phyloP scores from a whole-genome alignment of 2,797 vertebrate species.

The Cyclopterus lumpus region DNA sequence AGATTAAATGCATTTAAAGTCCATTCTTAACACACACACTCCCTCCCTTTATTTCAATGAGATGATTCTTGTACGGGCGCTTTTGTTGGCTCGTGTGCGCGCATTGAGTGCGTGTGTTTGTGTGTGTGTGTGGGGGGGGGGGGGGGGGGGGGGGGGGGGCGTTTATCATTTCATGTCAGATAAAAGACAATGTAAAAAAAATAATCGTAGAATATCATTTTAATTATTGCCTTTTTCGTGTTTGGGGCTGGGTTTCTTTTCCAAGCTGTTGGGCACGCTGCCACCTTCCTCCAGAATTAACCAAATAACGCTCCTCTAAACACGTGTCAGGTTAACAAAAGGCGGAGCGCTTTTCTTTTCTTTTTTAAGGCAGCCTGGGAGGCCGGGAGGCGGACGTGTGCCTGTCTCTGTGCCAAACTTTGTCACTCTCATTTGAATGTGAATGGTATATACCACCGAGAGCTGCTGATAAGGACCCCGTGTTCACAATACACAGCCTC shows the following conservation, averaged over 20 bases:
- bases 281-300: constrained; percentile 77
- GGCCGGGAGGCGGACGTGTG: constrained; percentile 72
- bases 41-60: constrained; percentile 50
- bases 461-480: constrained; percentile 74
- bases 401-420: constrained; percentile 82
- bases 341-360: constrained; percentile 58
- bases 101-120: not conserved
- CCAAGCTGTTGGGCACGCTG: constrained; percentile 61
- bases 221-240: constrained; percentile 11
- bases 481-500: constrained; percentile 73
- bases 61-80: constrained; percentile 37
- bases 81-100: constrained; percentile 36
- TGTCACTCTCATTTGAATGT: constrained; percentile 87
- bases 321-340: constrained; percentile 84
- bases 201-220: not conserved
- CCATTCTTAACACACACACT: constrained; percentile 50
- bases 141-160: too few species aligned
- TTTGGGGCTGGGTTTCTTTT: constrained; percentile 25
- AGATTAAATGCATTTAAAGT: constrained; percentile 73
- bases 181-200: constrained; percentile 15
- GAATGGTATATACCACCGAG: constrained; percentile 83
- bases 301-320: constrained; percentile 68
- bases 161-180: constrained; percentile 27
- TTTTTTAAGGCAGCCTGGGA: constrained; percentile 40
- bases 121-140: not conserved